Conservation (phyloP, 2,888 invertebrate genomes). For the Microplitis deprimator region DNA sequence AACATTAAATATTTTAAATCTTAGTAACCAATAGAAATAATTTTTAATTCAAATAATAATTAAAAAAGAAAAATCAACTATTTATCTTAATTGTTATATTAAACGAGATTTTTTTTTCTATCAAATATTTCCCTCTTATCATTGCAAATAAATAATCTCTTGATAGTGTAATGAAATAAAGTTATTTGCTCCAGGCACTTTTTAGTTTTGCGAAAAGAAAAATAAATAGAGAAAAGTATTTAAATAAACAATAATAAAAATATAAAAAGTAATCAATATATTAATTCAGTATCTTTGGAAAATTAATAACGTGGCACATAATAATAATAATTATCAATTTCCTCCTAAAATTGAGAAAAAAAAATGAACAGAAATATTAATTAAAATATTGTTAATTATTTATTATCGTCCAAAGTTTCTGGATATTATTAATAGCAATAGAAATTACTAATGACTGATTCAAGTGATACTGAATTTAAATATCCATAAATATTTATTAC, state of each 20-base stretch:
- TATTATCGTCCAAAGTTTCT: too few species aligned
- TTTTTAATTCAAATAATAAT: background rate
- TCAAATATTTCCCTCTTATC: too few species aligned
- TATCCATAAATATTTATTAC: too few species aligned
- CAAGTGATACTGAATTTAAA: too few species aligned
- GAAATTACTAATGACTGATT: too few species aligned
- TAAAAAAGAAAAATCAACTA: background rate
- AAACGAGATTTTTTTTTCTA: too few species aligned
- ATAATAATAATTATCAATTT: conserved; percentile 2
- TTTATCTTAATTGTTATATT: too few species aligned
- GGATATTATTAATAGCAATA: too few species aligned
- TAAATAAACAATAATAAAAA: conserved; percentile 33
- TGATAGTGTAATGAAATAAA: too few species aligned
- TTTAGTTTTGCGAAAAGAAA: conserved; percentile 44
- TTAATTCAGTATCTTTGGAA: conserved; percentile 5
- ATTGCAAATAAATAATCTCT: too few species aligned
- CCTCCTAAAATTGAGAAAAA: background rate
- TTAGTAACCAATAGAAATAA: background rate
- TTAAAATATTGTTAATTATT: background rate
- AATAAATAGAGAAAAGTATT: conserved; percentile 46
- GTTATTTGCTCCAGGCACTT: background rate
- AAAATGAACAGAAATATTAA: background rate
- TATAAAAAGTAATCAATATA: conserved; percentile 14
- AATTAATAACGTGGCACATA: conserved; percentile 13
- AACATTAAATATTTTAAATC: background rate